Conservation (phyloP, 1,140 invertebrate species). For the Halyomorpha halys region DNA sequence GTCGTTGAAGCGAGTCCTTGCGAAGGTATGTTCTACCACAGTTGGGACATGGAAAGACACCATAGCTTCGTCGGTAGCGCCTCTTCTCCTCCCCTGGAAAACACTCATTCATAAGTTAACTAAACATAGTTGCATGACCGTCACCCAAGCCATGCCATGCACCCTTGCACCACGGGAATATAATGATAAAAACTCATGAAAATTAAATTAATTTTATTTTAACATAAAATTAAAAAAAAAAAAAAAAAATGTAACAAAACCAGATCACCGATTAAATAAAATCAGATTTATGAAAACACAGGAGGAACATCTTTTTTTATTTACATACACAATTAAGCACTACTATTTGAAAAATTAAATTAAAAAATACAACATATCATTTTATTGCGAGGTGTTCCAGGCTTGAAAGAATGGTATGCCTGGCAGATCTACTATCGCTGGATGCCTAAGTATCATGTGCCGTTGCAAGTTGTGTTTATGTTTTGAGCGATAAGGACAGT, state of each 20-base stretch:
- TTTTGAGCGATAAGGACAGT: conserved; percentile 24
- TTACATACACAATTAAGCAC: too few relatives aligned
- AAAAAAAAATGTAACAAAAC: too few relatives aligned
- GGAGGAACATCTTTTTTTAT: too few relatives aligned
- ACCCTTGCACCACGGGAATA: conserved; percentile 14
- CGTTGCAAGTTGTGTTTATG: conserved; percentile 24
- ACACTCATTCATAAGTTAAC: conserved; percentile 12
- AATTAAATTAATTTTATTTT: too few relatives aligned
- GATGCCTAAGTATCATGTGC: conserved; percentile 19
- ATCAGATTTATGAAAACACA: too few relatives aligned
- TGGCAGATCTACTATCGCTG: neutral
- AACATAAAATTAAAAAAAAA: too few relatives aligned
- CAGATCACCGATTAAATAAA: too few relatives aligned
- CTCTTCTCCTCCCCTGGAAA: conserved; percentile 12
- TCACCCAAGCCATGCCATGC: conserved; percentile 18
- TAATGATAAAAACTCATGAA: neutral
- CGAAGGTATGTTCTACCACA: conserved; percentile 56
- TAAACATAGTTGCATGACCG: conserved; percentile 5
- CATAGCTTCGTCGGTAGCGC: conserved; percentile 21
- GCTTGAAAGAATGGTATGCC: neutral
- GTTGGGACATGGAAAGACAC: conserved; percentile 39
- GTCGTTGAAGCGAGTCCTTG: conserved; percentile 42
- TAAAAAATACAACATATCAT: too few relatives aligned
- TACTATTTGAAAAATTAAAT: too few relatives aligned
- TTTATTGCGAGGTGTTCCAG: neutral